phyloP scores from a whole-genome alignment of 2,797 vertebrate species.

The Gorsachius magnificus region DNA sequence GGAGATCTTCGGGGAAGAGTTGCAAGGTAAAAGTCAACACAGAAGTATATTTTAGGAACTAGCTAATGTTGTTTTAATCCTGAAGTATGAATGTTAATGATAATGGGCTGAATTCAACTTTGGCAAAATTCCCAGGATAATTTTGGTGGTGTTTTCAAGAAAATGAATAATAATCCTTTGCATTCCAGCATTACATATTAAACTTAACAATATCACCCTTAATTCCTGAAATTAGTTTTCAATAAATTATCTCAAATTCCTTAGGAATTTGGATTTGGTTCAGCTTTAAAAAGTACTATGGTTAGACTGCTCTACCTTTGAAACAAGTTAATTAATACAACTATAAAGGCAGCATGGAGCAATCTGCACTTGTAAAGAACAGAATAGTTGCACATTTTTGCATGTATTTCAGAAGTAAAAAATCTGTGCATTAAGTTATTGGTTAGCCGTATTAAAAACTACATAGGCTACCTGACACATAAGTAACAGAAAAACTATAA shows the following conservation, averaged over 20 bases:
- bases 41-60: background rate
- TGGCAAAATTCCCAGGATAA: constrained; percentile 36
- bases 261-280: background rate
- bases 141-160: constrained; percentile 5
- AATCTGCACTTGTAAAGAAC: constrained; percentile 33
- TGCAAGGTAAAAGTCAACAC: constrained; percentile 67
- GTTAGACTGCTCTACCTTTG: background rate
- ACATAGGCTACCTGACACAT: background rate
- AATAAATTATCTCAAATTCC: background rate
- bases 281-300: background rate
- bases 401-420: constrained; percentile 6
- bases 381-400: constrained; percentile 16
- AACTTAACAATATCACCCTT: background rate
- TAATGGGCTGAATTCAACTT: background rate
- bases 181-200: background rate
- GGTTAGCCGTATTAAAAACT: background rate
- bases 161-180: background rate
- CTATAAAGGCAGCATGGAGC: background rate
- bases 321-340: constrained; percentile 22
- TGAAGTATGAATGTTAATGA: background rate
- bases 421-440: background rate
- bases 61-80: background rate
- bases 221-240: background rate
- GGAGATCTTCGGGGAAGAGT: constrained; percentile 81
- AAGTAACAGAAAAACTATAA: background rate